phyloP scores from a whole-genome alignment of 2,888 invertebrate genomes.

The Eulithis prunata region DNA sequence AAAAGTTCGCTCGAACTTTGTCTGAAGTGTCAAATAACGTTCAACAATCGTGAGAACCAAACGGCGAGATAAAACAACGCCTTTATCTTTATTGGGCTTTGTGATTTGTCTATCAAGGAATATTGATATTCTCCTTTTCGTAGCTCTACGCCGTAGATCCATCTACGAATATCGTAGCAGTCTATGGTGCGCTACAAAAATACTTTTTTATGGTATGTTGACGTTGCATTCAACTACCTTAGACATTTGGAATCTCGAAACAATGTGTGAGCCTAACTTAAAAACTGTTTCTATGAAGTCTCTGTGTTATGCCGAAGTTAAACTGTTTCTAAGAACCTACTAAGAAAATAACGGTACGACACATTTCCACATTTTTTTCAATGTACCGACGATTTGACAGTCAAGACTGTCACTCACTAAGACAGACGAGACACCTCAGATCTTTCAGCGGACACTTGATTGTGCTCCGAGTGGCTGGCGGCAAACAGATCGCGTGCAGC shows the following conservation, averaged over 20 bases:
- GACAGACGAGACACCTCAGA: slow-evolving; percentile 36
- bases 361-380: no score
- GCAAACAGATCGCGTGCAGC: slow-evolving; percentile 71
- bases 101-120: neutral
- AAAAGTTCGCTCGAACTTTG: slow-evolving; percentile 64
- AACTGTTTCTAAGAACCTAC: no score
- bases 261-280: no score
- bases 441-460: slow-evolving; percentile 60
- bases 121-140: neutral
- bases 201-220: no score
- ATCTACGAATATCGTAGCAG: neutral
- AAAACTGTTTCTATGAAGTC: no score
- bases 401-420: slow-evolving; percentile 9
- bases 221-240: no score
- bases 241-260: no score
- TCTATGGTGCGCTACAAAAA: neutral
- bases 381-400: neutral
- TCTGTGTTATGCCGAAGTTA: no score
- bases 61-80: slow-evolving; percentile 32
- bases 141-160: slow-evolving; percentile 3
- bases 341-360: no score
- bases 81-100: slow-evolving; percentile 3
- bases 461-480: slow-evolving; percentile 58
- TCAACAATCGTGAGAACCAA: slow-evolving; percentile 54
- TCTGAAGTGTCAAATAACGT: slow-evolving; percentile 66